Conservation (phyloP, 2,113 vertebrate species). For the Dendropsophus ebraccatus region DNA sequence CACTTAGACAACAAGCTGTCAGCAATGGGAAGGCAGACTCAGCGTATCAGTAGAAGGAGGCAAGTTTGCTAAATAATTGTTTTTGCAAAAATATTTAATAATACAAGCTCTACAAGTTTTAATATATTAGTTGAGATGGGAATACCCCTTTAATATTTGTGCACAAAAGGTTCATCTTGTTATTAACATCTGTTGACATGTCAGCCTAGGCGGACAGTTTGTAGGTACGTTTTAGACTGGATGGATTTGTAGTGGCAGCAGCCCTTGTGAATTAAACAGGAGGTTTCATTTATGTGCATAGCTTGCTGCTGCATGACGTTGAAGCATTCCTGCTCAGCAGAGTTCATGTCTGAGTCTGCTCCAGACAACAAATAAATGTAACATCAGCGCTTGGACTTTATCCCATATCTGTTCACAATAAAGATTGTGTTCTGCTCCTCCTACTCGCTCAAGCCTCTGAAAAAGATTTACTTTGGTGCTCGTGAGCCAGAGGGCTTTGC, state of each 20-base stretch:
- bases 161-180: neutral
- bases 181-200: neutral
- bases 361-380: conserved; percentile 53
- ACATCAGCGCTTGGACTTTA: conserved; percentile 62
- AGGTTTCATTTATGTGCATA: conserved; percentile 28
- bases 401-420: conserved; percentile 62
- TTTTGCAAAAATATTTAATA: too few species aligned
- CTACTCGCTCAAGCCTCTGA: conserved; percentile 59
- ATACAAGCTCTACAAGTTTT: too few species aligned
- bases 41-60: too few species aligned
- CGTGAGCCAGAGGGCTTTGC: conserved; percentile 62
- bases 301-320: conserved; percentile 44
- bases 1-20: too few species aligned
- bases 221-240: neutral
- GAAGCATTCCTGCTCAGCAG: conserved; percentile 18
- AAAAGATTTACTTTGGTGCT: conserved; percentile 64
- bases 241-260: neutral
- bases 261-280: conserved; percentile 27
- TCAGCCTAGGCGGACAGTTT: neutral
- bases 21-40: too few species aligned
- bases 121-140: too few species aligned
- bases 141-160: neutral
- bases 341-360: conserved; percentile 42
- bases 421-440: conserved; percentile 53
- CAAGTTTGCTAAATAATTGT: too few species aligned